Conservation (phyloP, 2,113 vertebrate species). For the Tachysurus fulvidraco region DNA sequence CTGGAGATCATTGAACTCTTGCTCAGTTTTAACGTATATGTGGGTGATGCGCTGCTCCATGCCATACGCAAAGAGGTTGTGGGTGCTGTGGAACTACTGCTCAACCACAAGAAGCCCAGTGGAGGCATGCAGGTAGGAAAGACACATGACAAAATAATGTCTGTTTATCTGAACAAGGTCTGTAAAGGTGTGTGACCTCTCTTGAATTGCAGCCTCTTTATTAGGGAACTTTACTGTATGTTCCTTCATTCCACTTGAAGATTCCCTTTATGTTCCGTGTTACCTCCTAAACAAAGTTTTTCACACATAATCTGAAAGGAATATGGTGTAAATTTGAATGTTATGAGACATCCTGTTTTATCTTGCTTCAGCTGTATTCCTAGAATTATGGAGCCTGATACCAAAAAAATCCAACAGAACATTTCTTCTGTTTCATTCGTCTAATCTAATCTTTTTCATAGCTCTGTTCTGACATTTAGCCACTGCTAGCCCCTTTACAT, state of each 20-base stretch:
- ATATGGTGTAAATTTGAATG: not conserved
- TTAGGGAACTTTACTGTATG: not conserved
- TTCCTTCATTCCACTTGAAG: not conserved
- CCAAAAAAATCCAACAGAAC: not conserved
- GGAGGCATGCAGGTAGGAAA: constrained; percentile 91
- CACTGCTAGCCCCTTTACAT: not conserved
- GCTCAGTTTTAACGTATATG: constrained; percentile 87
- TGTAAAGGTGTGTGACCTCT: not conserved
- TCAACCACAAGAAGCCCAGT: constrained; percentile 96
- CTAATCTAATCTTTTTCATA: constrained; percentile 9
- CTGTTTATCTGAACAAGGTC: not conserved
- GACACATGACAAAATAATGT: not conserved
- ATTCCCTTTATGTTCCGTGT: not conserved
- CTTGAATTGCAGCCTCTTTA: not conserved
- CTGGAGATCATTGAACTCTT: constrained; percentile 95
- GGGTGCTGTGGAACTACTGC: constrained; percentile 90
- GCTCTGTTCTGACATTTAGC: constrained; percentile 17
- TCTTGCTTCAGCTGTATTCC: not conserved
- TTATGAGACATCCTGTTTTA: not conserved
- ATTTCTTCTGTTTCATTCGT: not conserved
- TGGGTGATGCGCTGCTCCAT: constrained; percentile 94
- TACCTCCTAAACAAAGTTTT: not conserved
- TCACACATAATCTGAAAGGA: not conserved
- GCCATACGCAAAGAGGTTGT: constrained; percentile 98
- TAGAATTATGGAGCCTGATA: not conserved